phyloP scores from a whole-genome alignment of 2,113 vertebrate genomes.

The Hemicordylus capensis region DNA sequence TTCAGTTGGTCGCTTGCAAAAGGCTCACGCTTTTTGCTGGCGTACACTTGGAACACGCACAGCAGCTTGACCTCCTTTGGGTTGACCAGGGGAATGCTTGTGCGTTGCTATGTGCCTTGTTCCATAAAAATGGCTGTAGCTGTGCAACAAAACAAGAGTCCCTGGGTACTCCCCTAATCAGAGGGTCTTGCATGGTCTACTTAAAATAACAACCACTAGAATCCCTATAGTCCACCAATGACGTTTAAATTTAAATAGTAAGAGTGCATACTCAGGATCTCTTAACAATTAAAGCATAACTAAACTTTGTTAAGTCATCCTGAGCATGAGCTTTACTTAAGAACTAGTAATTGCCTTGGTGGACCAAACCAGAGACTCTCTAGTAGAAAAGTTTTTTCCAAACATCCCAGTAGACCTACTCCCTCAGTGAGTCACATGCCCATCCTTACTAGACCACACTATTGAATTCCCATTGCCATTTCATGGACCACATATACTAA shows the following conservation, averaged over 20 bases:
- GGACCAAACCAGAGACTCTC: neutral
- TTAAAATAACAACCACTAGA: neutral
- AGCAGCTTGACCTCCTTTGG: too few relatives aligned
- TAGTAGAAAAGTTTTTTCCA: neutral
- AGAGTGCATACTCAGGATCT: neutral
- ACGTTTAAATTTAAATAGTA: neutral
- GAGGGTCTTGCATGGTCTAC: too few relatives aligned
- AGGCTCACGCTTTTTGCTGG: too few relatives aligned
- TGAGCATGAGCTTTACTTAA: neutral
- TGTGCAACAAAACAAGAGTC: too few relatives aligned
- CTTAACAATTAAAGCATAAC: neutral
- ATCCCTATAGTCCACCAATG: neutral
- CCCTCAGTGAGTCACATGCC: too few relatives aligned
- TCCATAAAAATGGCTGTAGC: too few relatives aligned
- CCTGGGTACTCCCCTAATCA: too few relatives aligned
- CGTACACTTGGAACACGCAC: too few relatives aligned
- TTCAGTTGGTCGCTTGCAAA: too few relatives aligned
- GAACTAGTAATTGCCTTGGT: neutral
- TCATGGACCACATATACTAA: constrained; percentile 32
- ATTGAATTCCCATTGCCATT: constrained; percentile 13
- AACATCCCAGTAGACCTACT: neutral
- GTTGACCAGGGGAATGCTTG: too few relatives aligned
- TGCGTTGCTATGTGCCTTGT: too few relatives aligned
- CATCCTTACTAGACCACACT: neutral
- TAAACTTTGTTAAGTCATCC: neutral